A percentile compares a stretch with the other conserved stretches of the same genome.
Evolutionary conservation across 2,888 invertebrate genomes (phyloP).

Genomic region (Dryobota labecula): DNA sequence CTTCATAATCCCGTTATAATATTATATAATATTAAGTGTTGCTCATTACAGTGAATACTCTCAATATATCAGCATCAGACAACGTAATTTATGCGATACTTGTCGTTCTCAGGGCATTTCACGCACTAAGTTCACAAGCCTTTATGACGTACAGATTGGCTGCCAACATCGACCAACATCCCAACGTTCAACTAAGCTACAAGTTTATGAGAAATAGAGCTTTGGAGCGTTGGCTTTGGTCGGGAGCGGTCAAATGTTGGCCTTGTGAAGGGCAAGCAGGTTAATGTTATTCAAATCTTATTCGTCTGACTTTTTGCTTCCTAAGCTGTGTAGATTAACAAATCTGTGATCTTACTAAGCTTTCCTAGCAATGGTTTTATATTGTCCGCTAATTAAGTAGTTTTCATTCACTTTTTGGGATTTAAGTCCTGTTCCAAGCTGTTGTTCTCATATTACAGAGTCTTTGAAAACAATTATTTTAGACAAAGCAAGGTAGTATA

Average conservation of each 20-base stretch:
- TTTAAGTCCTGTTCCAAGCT: background rate
- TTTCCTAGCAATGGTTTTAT: background rate
- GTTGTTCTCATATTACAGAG: background rate
- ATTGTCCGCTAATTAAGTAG: background rate
- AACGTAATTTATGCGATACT: conserved; percentile 50
- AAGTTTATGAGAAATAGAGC: conserved; percentile 20
- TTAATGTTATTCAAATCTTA: conserved; percentile 41
- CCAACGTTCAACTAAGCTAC: conserved; percentile 2
- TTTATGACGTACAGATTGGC: conserved; percentile 42
- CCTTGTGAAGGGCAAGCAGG: conserved; percentile 7
- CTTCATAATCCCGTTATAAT: background rate
- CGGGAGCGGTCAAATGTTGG: conserved; percentile 24
- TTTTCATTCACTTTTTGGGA: background rate
- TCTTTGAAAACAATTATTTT: background rate
- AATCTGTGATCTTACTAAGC: background rate
- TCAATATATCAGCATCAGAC: conserved; percentile 39
- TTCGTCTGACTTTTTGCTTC: conserved; percentile 11
- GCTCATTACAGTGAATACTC: conserved; percentile 20
- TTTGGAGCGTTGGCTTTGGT: conserved; percentile 6
- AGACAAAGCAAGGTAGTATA: conserved; percentile 8
- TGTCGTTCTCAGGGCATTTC: conserved; percentile 62
- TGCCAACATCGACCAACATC: conserved; percentile 41
- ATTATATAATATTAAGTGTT: background rate
- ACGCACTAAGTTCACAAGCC: conserved; percentile 56
- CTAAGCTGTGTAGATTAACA: background rate